Percentiles rank a stretch among this genome's conserved stretches.
Conservation (phyloP, 2,888 invertebrate species). For the Microctonus brassicae region DNA sequence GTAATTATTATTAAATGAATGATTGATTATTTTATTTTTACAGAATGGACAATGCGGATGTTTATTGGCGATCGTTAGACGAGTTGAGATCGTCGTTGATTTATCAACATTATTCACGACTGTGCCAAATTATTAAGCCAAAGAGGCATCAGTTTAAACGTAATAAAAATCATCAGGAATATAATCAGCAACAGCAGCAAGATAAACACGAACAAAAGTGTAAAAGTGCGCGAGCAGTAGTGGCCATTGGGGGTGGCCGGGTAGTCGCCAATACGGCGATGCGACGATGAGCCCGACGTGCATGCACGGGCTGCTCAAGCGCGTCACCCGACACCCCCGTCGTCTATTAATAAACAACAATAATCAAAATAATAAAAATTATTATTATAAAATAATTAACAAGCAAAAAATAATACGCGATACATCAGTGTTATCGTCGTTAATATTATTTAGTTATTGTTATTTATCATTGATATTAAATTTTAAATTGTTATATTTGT, state of each 20-base stretch:
- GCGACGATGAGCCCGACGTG: conserved; percentile 68
- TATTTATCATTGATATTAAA: not conserved
- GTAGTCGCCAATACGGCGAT: conserved; percentile 62
- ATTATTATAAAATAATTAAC: not conserved
- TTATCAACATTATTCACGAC: conserved; percentile 2
- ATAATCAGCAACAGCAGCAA: conserved; percentile 1
- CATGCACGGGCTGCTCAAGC: conserved; percentile 54
- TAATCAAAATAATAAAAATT: conserved; percentile 1
- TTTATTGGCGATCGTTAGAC: conserved; percentile 33
- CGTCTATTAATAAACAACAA: conserved; percentile 27
- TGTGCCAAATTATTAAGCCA: not conserved
- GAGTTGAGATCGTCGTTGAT: conserved; percentile 11
- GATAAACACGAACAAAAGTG: conserved; percentile 9
- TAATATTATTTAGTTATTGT: not conserved
- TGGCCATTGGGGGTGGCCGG: conserved; percentile 52
- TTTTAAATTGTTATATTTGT: conserved; percentile 1
- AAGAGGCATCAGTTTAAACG: conserved; percentile 24
- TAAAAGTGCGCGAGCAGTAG: conserved; percentile 44
- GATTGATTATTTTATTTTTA: conserved; percentile 30
- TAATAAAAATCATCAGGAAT: conserved; percentile 4
- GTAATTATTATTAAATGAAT: not conserved
- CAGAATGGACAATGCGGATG: conserved; percentile 61
- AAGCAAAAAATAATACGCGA: not conserved
- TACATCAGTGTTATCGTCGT: conserved; percentile 12
- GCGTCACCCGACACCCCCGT: conserved; percentile 62